Percentiles rank a stretch among this genome's conserved stretches.
Conservation (phyloP, 2,113 vertebrate genomes). For the Hydrolagus affinis region DNA sequence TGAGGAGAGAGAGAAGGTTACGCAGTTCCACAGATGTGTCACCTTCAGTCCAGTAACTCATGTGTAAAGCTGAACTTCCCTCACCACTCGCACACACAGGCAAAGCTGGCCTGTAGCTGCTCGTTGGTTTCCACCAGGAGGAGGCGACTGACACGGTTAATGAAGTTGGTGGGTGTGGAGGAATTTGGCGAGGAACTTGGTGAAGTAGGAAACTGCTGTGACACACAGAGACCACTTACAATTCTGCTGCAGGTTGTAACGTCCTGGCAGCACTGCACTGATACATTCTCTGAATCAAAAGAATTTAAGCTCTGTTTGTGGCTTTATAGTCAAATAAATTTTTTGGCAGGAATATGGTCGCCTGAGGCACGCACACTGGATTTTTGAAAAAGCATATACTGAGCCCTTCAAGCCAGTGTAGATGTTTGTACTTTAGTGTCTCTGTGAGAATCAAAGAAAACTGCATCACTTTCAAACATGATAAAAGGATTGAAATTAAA, state of each 20-base stretch:
- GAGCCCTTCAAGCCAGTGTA: background rate
- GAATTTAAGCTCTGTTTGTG: conserved; percentile 31
- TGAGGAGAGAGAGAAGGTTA: no score
- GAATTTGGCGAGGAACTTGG: conserved; percentile 22
- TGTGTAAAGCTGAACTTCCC: no score
- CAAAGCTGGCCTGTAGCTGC: conserved; percentile 20
- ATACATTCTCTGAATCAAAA: conserved; percentile 28
- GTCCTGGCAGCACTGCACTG: conserved; percentile 28
- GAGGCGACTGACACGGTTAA: conserved; percentile 24
- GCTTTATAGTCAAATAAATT: conserved; percentile 29
- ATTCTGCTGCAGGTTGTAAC: conserved; percentile 27
- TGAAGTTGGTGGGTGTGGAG: conserved; percentile 30
- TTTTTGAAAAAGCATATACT: conserved; percentile 10
- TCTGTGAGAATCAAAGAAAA: background rate
- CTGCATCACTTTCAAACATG: no score
- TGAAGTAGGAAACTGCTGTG: conserved; percentile 27
- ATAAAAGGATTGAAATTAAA: no score
- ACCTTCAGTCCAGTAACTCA: no score
- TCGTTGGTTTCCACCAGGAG: conserved; percentile 10
- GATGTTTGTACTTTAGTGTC: background rate
- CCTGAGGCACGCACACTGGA: background rate
- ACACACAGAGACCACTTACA: conserved; percentile 27
- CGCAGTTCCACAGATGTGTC: no score
- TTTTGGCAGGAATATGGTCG: conserved; percentile 17
- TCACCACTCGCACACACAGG: background rate